Evolutionary conservation across 2,888 invertebrate genomes (phyloP).

Genomic region (Pinctada fucata): DNA sequence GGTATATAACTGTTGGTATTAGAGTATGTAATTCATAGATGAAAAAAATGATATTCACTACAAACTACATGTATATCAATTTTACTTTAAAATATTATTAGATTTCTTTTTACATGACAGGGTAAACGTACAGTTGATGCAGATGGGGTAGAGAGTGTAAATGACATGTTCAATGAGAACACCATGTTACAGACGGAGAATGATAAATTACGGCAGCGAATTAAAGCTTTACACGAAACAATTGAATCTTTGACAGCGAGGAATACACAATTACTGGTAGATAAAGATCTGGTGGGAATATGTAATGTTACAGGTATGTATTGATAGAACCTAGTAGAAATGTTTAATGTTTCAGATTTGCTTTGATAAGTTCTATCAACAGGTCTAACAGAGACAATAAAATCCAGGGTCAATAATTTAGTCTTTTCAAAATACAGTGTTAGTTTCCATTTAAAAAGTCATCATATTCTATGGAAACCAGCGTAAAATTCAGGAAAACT

Average conservation of each 20-base stretch:
- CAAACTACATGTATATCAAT: too few relatives aligned
- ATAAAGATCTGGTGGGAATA: constrained; percentile 75
- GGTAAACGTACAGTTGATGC: constrained; percentile 92
- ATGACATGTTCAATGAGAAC: constrained; percentile 97
- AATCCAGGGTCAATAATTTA: too few relatives aligned
- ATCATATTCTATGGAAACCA: too few relatives aligned
- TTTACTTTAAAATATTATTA: too few relatives aligned
- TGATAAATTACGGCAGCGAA: constrained; percentile 89
- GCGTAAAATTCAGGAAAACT: too few relatives aligned
- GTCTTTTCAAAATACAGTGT: too few relatives aligned
- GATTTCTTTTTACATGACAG: constrained; percentile 77
- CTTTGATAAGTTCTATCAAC: too few relatives aligned
- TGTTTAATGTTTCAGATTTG: neutral
- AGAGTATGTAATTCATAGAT: too few relatives aligned
- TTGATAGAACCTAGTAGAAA: neutral
- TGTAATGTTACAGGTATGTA: constrained; percentile 46
- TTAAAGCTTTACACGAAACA: constrained; percentile 96
- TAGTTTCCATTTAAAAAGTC: too few relatives aligned
- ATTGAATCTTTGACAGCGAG: constrained; percentile 88
- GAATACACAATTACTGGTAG: constrained; percentile 88
- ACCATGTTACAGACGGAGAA: constrained; percentile 93
- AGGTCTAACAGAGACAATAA: too few relatives aligned
- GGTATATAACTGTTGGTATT: too few relatives aligned
- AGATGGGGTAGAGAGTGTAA: constrained; percentile 91
- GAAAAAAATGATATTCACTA: too few relatives aligned